These are phyloP conservation scores for Zingel zingel DNA, from an alignment of 2,113 vertebrate genomes.

Conservation along the genomic window DNA sequence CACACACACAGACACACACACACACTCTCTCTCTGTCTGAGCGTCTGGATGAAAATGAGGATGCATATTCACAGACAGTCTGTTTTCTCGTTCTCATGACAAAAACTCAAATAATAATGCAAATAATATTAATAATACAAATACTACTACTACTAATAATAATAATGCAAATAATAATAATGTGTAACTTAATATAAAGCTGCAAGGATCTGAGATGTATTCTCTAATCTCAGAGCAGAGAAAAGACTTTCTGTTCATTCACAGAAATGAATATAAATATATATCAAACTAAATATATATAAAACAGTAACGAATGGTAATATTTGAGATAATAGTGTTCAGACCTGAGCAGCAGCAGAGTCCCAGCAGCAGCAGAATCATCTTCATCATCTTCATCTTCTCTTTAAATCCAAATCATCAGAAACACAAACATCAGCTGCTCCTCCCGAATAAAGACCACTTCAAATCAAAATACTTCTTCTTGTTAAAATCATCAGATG, in stretches of 20 bases:
- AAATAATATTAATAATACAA: not conserved
- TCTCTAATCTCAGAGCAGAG: no score
- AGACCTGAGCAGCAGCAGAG: constrained; percentile 66
- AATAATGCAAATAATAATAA: no score
- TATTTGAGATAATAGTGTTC: not conserved
- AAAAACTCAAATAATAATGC: not conserved
- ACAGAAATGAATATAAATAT: not conserved
- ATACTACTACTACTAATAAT: not conserved
- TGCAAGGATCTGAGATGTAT: no score
- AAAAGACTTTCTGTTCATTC: no score
- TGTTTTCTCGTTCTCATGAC: not conserved
- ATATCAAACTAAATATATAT: not conserved
- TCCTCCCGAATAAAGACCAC: not conserved
- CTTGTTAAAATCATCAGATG: no score
- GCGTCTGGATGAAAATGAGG: constrained; percentile 29
- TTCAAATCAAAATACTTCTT: no score
- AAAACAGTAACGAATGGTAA: no score
- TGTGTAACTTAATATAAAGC: no score
- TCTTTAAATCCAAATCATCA: constrained; percentile 38
- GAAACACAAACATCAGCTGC: constrained; percentile 6
- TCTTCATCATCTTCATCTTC: constrained; percentile 22
- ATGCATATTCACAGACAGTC: constrained; percentile 31
- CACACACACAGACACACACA: constrained; percentile 17
- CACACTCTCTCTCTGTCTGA: no score
- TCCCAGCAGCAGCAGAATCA: constrained; percentile 39